Evolutionary conservation across 2,888 invertebrate species (phyloP).

Genomic region (Rhaphigaster nebulosa): DNA sequence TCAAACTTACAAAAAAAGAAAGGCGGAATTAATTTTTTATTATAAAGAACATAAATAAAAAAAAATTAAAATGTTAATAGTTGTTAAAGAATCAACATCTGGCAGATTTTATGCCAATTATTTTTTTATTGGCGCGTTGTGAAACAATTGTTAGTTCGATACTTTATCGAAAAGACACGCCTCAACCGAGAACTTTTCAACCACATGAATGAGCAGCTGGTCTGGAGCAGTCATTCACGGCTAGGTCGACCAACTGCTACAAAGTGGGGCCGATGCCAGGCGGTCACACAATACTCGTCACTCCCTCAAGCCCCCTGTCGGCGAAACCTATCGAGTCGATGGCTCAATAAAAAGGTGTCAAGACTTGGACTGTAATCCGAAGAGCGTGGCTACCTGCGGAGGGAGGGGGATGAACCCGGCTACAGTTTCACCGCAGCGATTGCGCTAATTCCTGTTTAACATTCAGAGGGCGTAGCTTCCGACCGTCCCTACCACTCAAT

Average conservation of each 20-base stretch:
- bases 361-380: background rate
- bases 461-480: slow-evolving; percentile 26
- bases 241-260: background rate
- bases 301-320: background rate
- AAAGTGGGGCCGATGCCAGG: background rate
- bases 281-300: background rate
- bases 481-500: slow-evolving; percentile 40
- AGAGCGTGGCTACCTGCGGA: background rate
- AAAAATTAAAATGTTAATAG: too few species aligned
- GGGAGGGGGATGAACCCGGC: background rate
- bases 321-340: background rate
- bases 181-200: background rate
- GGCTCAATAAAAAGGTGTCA: slow-evolving; percentile 5
- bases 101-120: too few species aligned
- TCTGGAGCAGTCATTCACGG: background rate
- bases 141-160: background rate
- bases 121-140: too few species aligned
- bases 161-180: background rate
- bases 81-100: too few species aligned
- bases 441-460: slow-evolving; percentile 37
- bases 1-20: too few species aligned
- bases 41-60: too few species aligned
- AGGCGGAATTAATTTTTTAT: too few species aligned
- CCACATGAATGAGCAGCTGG: background rate
- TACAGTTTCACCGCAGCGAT: slow-evolving; percentile 29